These are phyloP conservation scores for Lucilia cuprina DNA, from an alignment of 1,140 invertebrate species.

Conservation along the genomic window DNA sequence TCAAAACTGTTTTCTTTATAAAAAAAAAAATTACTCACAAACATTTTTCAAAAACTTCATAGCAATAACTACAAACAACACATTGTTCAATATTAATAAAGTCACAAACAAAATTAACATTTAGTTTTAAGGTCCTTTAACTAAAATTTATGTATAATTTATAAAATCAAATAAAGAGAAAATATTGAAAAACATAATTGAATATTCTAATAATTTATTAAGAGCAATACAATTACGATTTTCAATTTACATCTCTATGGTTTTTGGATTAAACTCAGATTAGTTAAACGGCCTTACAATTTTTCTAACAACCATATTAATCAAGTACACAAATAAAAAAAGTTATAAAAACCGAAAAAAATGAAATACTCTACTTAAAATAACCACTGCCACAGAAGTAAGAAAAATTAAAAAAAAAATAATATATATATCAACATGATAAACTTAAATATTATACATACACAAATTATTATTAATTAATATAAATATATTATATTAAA, in stretches of 20 bases:
- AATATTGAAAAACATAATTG: too few relatives aligned
- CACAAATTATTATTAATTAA: conserved; percentile 11
- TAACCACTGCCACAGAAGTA: conserved; percentile 29
- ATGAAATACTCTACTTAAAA: not conserved
- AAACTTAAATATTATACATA: conserved; percentile 24
- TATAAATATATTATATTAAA: conserved; percentile 25
- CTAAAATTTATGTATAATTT: too few relatives aligned
- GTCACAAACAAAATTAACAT: not conserved
- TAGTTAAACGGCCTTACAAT: not conserved
- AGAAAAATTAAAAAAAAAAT: conserved; percentile 35
- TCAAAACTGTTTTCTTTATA: not conserved
- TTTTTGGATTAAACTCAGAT: not conserved
- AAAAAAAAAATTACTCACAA: not conserved
- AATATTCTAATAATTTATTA: too few relatives aligned
- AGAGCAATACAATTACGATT: not conserved
- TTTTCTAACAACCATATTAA: not conserved
- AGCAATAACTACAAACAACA: not conserved
- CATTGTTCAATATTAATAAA: not conserved
- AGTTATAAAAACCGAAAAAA: not conserved
- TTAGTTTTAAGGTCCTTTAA: not conserved
- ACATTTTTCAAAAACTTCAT: not conserved
- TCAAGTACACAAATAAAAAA: not conserved
- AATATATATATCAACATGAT: conserved; percentile 20
- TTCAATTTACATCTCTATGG: not conserved
- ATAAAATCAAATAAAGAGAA: too few relatives aligned